Conservation (phyloP, 30 jellyfish, hydroid and myxozoan genomes). For the Aurelia sp. region DNA sequence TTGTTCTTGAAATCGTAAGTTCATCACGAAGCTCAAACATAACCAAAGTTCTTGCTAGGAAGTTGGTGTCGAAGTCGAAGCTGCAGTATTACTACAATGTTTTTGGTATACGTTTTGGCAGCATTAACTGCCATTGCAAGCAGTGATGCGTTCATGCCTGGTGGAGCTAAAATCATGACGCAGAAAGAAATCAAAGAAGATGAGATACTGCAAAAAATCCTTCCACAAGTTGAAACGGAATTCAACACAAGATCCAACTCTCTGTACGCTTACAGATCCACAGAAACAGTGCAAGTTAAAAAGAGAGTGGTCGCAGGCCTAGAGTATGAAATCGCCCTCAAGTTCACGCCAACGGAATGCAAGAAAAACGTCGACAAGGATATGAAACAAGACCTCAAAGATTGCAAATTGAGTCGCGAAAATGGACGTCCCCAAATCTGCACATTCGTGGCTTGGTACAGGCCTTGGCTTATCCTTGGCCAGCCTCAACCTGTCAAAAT, state of each 20-base stretch:
- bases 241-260: conserved; percentile 45
- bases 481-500: conserved; percentile 36
- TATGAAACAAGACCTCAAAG: conserved; percentile 36
- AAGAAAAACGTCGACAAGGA: conserved; percentile 45
- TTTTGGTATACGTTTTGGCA: conserved; percentile 1
- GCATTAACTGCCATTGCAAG: conserved; percentile 23
- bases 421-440: conserved; percentile 48
- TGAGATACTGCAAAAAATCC: conserved; percentile 11
- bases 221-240: conserved; percentile 20
- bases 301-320: conserved; percentile 39
- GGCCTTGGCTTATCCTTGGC: conserved; percentile 72
- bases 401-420: conserved; percentile 22
- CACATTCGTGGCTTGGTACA: conserved; percentile 50
- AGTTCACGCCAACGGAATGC: conserved; percentile 48
- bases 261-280: conserved; percentile 25
- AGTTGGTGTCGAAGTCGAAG: too few species aligned
- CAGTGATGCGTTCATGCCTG: conserved; percentile 42
- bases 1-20: too few species aligned
- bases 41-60: too few species aligned
- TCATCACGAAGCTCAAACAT: too few species aligned
- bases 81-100: not conserved
- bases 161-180: conserved; percentile 25
- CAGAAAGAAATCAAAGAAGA: conserved; percentile 35
- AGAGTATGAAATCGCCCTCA: conserved; percentile 26
- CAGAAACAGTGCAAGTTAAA: not conserved